Conservation (phyloP, 23 tunicate genomes). For the Botrylloides violaceus region DNA sequence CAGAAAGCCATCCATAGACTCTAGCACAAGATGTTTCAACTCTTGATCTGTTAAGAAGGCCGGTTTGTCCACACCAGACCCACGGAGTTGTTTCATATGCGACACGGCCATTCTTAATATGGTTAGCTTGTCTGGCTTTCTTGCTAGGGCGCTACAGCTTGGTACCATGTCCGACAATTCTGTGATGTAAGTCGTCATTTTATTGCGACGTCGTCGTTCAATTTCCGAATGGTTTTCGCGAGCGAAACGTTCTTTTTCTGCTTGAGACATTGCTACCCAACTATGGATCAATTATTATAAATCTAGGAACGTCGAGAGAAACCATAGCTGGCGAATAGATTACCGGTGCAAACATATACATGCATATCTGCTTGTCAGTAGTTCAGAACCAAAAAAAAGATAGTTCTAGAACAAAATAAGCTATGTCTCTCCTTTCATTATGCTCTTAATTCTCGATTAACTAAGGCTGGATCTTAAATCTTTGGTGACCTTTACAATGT, state of each 20-base stretch:
- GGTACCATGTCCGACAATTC: constrained; percentile 94
- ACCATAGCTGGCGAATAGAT: no score
- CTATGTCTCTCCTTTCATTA: no score
- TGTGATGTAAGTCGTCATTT: constrained; percentile 91
- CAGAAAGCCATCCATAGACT: constrained; percentile 86
- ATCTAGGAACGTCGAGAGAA: no score
- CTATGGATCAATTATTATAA: background rate
- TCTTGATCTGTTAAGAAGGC: constrained; percentile 92
- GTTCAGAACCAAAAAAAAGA: no score
- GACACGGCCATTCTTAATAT: constrained; percentile 88
- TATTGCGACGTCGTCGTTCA: constrained; percentile 75
- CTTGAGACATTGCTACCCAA: constrained; percentile 53
- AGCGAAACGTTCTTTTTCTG: constrained; percentile 89
- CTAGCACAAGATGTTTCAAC: constrained; percentile 76
- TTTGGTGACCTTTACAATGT: no score
- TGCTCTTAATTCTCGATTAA: no score
- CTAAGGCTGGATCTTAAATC: no score
- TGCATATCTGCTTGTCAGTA: no score
- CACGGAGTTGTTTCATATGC: constrained; percentile 87
- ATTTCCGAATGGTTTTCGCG: constrained; percentile 90
- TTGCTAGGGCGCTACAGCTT: constrained; percentile 80
- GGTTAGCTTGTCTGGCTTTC: constrained; percentile 91
- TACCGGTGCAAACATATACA: no score
- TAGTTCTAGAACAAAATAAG: no score
- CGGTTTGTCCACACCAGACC: constrained; percentile 65